A percentile compares a stretch with the other conserved stretches of the same genome.
phyloP scores from a whole-genome alignment of 2,797 vertebrate species.

The Thunnus albacares region DNA sequence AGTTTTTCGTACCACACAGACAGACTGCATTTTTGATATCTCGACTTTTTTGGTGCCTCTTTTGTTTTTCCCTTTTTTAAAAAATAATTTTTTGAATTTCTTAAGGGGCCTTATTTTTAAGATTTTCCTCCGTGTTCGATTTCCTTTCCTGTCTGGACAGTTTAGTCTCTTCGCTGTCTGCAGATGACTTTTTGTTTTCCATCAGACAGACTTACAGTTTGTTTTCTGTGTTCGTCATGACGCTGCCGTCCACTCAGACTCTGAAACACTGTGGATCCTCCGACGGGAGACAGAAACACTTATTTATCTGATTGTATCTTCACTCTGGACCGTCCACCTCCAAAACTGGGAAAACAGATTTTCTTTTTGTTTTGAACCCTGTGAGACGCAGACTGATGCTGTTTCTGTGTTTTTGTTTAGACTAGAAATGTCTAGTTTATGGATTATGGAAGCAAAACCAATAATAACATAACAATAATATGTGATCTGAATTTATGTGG shows the following conservation, averaged over 20 bases:
- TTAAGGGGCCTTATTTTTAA: conserved; percentile 83
- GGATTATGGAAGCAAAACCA: not conserved
- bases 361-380: conserved; percentile 10
- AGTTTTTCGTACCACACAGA: conserved; percentile 86
- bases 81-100: conserved; percentile 46
- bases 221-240: not conserved
- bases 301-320: conserved; percentile 51
- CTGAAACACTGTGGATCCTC: conserved; percentile 64
- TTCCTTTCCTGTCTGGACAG: conserved; percentile 1
- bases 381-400: conserved; percentile 33
- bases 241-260: conserved; percentile 47
- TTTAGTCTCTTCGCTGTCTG: conserved; percentile 1
- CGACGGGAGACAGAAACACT: conserved; percentile 26
- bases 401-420: not conserved
- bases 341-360: not conserved
- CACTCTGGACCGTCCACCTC: conserved; percentile 21
- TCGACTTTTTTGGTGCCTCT: conserved; percentile 85
- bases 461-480: not conserved
- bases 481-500: too few species aligned
- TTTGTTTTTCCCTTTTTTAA: conserved; percentile 37
- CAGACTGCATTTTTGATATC: conserved; percentile 94
- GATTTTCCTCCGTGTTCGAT: conserved; percentile 61
- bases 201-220: not conserved
- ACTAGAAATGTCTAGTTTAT: not conserved
- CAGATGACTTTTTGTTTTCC: not conserved